A percentile compares a stretch with the other conserved stretches of the same genome.
phyloP scores from a whole-genome alignment of 2,797 vertebrate genomes.

The Pristis pectinata region DNA sequence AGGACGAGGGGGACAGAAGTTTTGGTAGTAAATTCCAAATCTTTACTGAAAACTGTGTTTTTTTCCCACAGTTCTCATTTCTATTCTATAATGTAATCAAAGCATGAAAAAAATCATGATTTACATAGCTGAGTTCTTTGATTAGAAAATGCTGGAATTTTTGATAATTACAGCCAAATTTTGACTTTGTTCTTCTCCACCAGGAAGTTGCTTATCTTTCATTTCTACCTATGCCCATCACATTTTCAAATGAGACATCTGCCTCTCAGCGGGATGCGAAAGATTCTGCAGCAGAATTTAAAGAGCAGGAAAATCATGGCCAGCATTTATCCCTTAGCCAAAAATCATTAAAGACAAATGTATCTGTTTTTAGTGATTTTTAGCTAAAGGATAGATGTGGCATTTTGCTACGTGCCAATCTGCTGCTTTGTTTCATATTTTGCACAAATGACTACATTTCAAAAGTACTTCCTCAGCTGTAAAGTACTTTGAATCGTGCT shows the following conservation, averaged over 20 bases:
- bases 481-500: background rate
- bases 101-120: too few species aligned
- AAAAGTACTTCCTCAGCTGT: background rate
- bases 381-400: background rate
- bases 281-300: too few species aligned
- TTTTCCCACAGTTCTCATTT: background rate
- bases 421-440: background rate
- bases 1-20: too few species aligned
- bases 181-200: background rate
- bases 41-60: background rate
- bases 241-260: background rate
- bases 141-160: background rate
- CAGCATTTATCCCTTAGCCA: background rate
- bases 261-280: background rate
- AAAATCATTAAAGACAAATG: background rate
- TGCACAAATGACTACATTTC: background rate
- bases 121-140: background rate
- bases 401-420: background rate
- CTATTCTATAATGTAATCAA: too few species aligned
- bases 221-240: background rate
- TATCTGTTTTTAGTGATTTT: background rate
- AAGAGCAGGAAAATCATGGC: background rate
- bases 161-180: background rate
- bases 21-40: background rate
- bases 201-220: background rate